Evolutionary conservation across 2,113 vertebrate species (phyloP).

Genomic region (Nymphicus hollandicus): DNA sequence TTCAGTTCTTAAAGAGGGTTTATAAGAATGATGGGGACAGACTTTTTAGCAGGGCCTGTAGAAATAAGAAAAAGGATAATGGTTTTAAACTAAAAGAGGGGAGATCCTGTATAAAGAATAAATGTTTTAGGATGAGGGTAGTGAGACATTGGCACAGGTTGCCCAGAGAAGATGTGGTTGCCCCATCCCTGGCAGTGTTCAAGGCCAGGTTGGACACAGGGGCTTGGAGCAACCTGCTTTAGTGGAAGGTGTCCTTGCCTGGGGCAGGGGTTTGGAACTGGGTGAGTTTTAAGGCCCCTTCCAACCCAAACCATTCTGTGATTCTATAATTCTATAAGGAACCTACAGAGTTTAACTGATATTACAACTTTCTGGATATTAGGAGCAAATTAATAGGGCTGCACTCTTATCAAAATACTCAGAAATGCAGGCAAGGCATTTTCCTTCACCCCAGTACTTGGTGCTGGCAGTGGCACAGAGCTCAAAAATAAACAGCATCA

Average conservation of each 20-base stretch:
- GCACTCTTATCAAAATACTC: background rate
- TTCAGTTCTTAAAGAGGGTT: background rate
- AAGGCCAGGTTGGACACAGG: background rate
- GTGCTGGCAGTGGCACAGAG: background rate
- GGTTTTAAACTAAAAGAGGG: background rate
- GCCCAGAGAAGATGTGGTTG: background rate
- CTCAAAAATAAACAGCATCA: background rate
- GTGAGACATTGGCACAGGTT: background rate
- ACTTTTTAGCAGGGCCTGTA: background rate
- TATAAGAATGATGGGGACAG: background rate
- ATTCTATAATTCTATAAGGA: background rate
- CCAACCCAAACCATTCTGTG: background rate
- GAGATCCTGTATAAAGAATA: background rate
- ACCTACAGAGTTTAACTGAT: background rate
- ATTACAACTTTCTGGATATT: background rate
- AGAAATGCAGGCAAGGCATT: background rate
- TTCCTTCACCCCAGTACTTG: background rate
- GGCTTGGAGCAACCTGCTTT: background rate
- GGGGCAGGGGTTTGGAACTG: rapidly evolving
- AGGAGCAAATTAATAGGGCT: background rate
- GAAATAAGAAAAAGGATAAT: background rate
- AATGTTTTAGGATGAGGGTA: background rate
- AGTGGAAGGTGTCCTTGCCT: background rate
- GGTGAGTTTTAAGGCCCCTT: background rate
- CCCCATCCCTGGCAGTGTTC: too few relatives aligned